A percentile compares a stretch with the other conserved stretches of the same genome.
Conservation (phyloP, 2,113 vertebrate genomes). For the Elephas maximus region DNA sequence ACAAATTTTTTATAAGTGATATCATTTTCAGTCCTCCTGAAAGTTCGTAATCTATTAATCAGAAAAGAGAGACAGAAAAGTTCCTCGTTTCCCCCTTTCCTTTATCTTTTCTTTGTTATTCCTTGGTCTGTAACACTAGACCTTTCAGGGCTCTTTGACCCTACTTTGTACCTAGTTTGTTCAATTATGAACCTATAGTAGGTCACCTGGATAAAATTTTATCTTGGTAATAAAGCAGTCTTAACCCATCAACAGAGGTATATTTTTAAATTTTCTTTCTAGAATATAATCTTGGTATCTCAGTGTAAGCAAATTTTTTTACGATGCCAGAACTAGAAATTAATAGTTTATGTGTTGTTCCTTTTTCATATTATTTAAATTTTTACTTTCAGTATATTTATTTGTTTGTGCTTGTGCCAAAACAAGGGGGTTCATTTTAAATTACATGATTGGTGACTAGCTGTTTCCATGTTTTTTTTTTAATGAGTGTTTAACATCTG, state of each 20-base stretch:
- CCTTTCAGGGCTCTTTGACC: not conserved
- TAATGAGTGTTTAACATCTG: conserved; percentile 8
- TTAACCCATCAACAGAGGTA: not conserved
- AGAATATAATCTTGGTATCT: not conserved
- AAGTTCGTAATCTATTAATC: not conserved
- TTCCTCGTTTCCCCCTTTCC: not conserved
- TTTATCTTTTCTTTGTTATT: not conserved
- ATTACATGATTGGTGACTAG: not conserved
- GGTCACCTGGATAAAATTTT: not conserved
- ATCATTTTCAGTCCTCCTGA: not conserved
- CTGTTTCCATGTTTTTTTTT: not conserved
- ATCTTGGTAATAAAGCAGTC: not conserved
- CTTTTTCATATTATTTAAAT: not conserved
- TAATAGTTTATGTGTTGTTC: conserved; percentile 12
- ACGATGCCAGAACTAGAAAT: not conserved
- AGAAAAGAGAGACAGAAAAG: not conserved
- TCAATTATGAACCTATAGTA: not conserved
- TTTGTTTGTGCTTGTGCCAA: not conserved
- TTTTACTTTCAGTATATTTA: not conserved
- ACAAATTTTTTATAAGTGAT: not conserved
- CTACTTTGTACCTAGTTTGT: not conserved
- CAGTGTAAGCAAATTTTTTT: conserved; percentile 12
- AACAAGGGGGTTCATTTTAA: not conserved
- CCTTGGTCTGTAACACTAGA: not conserved
- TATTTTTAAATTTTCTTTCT: conserved; percentile 11